Conservation (phyloP, 2,113 vertebrate genomes). For the Cavia aperea region DNA sequence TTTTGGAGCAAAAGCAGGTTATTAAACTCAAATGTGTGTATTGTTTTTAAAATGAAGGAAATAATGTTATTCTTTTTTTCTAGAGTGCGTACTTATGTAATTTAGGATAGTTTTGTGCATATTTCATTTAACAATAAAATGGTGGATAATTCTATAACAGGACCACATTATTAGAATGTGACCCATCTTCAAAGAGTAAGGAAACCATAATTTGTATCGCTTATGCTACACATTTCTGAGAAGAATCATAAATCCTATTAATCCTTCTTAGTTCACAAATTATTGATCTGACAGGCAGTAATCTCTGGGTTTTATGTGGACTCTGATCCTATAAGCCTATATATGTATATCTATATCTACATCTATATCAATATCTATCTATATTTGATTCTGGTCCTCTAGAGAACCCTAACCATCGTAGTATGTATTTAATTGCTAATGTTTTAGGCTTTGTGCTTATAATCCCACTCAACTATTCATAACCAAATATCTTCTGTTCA, state of each 20-base stretch:
- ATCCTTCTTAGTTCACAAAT: constrained; percentile 73
- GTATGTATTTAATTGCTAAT: too few relatives aligned
- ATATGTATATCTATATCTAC: too few relatives aligned
- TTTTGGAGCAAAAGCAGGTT: not conserved
- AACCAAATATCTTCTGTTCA: not conserved
- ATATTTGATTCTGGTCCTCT: not conserved
- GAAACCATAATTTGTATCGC: constrained; percentile 78
- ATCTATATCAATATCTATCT: not conserved
- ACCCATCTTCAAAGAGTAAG: constrained; percentile 76
- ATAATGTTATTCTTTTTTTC: not conserved
- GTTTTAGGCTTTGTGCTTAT: not conserved
- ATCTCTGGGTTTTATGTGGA: constrained; percentile 58
- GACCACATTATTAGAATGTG: constrained; percentile 75
- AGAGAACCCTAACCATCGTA: not conserved
- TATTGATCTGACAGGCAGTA: constrained; percentile 76
- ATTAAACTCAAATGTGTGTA: not conserved
- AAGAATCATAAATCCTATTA: constrained; percentile 76
- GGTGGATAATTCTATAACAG: constrained; percentile 68
- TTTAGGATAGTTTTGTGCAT: constrained; percentile 68
- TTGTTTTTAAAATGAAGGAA: constrained; percentile 20
- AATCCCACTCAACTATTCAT: not conserved
- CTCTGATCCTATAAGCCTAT: not conserved
- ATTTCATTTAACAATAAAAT: constrained; percentile 74
- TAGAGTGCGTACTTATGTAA: constrained; percentile 56
- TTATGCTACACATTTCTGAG: constrained; percentile 73